These are phyloP conservation scores for Megaustenia siamemsis DNA, from an alignment of 2,888 invertebrate genomes.

Conservation along the genomic window DNA sequence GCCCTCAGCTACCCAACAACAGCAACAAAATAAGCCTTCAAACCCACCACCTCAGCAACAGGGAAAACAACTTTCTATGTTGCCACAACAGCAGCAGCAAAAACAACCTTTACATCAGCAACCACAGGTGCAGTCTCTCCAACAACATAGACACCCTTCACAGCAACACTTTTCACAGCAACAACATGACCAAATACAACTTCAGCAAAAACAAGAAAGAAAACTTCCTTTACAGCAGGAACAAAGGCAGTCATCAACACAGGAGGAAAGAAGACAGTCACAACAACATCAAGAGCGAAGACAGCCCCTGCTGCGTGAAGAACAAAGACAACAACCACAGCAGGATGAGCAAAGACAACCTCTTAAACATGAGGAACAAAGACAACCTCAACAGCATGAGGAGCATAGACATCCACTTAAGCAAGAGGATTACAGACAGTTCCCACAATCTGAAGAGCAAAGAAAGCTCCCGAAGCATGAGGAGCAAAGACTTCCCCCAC, in stretches of 20 bases:
- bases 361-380: not conserved
- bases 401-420: not conserved
- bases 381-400: not conserved
- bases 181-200: not conserved
- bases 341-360: not conserved
- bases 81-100: conserved; percentile 2
- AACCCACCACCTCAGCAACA: not conserved
- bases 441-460: conserved; percentile 29
- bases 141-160: conserved; percentile 5
- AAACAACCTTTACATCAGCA: not conserved
- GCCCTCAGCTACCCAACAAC: not conserved
- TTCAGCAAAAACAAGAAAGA: not conserved
- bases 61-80: not conserved
- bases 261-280: no score
- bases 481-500: conserved; percentile 23
- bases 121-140: not conserved
- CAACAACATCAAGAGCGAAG: conserved; percentile 21
- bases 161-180: not conserved
- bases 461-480: conserved; percentile 34
- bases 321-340: not conserved
- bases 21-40: conserved; percentile 26
- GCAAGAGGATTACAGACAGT: not conserved
- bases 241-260: not conserved
- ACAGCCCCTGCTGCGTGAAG: not conserved
- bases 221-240: conserved; percentile 1